phyloP scores from a whole-genome alignment of 1,140 invertebrate genomes.

The Bilobella aurantiaca region DNA sequence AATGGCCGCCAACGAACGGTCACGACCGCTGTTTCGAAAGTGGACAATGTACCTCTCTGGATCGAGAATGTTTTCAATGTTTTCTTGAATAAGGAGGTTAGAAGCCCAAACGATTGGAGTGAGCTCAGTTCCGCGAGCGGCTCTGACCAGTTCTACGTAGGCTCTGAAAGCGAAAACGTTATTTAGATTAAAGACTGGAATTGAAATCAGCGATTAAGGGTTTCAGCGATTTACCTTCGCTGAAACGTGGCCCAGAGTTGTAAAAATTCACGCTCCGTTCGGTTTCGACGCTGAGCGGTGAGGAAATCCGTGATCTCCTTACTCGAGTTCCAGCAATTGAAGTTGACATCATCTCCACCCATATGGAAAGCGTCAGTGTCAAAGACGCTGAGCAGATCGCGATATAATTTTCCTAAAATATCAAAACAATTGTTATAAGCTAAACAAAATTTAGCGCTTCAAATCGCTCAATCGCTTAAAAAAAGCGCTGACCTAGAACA shows the following conservation, averaged over 20 bases:
- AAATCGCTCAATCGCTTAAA: not conserved
- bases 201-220: too few species aligned
- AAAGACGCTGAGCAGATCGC: conserved; percentile 33
- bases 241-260: conserved; percentile 38
- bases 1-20: conserved; percentile 34
- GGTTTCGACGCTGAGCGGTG: conserved; percentile 31
- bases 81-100: conserved; percentile 33
- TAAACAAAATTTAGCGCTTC: not conserved
- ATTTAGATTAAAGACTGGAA: too few species aligned
- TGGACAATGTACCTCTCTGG: conserved; percentile 35
- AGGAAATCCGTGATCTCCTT: conserved; percentile 38
- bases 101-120: conserved; percentile 35
- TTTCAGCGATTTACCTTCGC: conserved; percentile 21
- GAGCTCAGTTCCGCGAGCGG: conserved; percentile 33
- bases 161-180: conserved; percentile 27
- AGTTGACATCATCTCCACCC: conserved; percentile 41
- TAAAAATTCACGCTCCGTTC: conserved; percentile 37
- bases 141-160: conserved; percentile 35
- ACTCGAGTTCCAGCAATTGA: conserved; percentile 40
- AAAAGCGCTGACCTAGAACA: conserved; percentile 29
- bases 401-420: conserved; percentile 31
- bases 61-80: conserved; percentile 35
- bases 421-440: not conserved
- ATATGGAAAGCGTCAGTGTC: conserved; percentile 38
- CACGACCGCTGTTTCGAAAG: conserved; percentile 34